Evolutionary conservation across 2,113 vertebrate genomes (phyloP).

Genomic region (Myotis davidii): DNA sequence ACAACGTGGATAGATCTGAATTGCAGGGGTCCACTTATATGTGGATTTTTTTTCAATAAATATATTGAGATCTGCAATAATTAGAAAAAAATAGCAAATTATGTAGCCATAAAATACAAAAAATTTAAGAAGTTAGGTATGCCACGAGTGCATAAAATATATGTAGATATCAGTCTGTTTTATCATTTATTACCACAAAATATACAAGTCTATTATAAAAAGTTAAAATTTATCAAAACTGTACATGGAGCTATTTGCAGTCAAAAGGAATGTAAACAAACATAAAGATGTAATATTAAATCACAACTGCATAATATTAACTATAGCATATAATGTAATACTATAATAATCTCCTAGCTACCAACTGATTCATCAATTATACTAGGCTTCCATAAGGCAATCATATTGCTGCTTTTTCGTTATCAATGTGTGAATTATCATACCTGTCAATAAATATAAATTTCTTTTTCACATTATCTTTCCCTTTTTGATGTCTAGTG

Average conservation of each 20-base stretch:
- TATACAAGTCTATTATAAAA: background rate
- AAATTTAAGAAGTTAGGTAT: background rate
- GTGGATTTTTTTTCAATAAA: background rate
- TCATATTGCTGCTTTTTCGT: background rate
- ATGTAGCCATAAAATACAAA: background rate
- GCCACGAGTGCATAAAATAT: background rate
- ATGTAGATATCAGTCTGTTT: background rate
- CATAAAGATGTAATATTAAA: background rate
- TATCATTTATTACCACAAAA: background rate
- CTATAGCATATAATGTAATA: background rate
- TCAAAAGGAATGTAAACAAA: too few relatives aligned
- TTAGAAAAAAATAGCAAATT: too few relatives aligned
- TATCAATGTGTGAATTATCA: background rate
- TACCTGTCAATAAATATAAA: background rate
- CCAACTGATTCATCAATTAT: background rate
- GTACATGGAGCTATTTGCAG: background rate
- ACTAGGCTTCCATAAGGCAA: background rate
- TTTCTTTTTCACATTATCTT: background rate
- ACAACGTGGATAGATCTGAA: background rate
- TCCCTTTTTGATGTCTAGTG: background rate
- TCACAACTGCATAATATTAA: too few relatives aligned
- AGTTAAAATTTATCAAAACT: background rate
- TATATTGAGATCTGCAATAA: background rate
- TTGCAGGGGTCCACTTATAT: background rate
- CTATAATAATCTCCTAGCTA: background rate